These are phyloP conservation scores for Chrysolina haemoptera DNA, from an alignment of 2,888 invertebrate species.

Conservation along the genomic window DNA sequence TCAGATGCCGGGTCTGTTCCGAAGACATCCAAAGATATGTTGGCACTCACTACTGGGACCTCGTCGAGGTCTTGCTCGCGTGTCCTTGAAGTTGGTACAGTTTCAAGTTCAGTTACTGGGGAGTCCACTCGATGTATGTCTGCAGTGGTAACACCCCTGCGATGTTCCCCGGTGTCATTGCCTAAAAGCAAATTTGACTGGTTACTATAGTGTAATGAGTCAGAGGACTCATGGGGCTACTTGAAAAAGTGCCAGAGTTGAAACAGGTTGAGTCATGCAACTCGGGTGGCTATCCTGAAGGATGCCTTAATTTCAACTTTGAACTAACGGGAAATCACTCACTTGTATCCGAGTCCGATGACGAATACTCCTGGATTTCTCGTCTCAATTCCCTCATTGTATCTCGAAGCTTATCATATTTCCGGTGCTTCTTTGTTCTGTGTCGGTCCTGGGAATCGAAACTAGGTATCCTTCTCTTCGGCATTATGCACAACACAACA, in stretches of 20 bases:
- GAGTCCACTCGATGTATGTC: too few relatives aligned
- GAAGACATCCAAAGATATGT: not conserved
- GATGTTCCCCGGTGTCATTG: too few relatives aligned
- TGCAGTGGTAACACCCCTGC: too few relatives aligned
- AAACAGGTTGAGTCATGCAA: conserved; percentile 3
- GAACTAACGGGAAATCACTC: not conserved
- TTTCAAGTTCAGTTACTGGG: too few relatives aligned
- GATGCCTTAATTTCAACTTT: conserved; percentile 4
- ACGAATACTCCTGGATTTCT: not conserved
- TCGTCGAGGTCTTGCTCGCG: not conserved
- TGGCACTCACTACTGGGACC: not conserved
- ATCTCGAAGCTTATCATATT: conserved; percentile 10
- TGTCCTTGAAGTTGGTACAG: too few relatives aligned
- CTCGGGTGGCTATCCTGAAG: conserved; percentile 2
- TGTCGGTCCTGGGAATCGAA: conserved; percentile 1
- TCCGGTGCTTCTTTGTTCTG: conserved; percentile 4
- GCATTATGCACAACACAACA: not conserved
- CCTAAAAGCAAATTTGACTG: not conserved
- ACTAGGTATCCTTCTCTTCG: conserved; percentile 1
- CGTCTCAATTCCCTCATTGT: not conserved
- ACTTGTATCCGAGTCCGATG: too few relatives aligned
- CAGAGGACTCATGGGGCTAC: too few relatives aligned
- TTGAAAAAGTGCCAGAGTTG: too few relatives aligned
- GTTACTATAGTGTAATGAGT: too few relatives aligned
- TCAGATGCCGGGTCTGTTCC: conserved; percentile 6